phyloP scores from a whole-genome alignment of 1,140 invertebrate genomes.

The Liolophura sinensis region DNA sequence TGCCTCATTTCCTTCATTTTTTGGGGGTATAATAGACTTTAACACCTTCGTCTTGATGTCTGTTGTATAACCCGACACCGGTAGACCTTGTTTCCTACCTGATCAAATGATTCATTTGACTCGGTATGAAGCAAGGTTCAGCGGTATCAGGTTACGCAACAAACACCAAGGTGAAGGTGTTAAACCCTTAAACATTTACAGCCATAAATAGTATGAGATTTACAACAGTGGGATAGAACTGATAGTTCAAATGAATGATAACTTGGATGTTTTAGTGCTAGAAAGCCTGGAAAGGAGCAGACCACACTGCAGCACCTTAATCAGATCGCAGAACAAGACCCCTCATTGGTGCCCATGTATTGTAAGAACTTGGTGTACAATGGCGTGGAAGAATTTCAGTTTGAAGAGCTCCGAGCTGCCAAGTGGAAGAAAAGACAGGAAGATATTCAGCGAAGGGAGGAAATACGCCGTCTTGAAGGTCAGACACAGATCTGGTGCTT shows the following conservation, averaged over 20 bases:
- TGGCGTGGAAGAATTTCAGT: constrained; percentile 62
- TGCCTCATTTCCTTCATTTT: too few species aligned
- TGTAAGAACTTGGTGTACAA: constrained; percentile 61
- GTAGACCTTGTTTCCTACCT: too few species aligned
- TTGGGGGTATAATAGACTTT: too few species aligned
- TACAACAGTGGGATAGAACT: background rate
- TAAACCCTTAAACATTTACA: too few species aligned
- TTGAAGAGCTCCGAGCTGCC: constrained; percentile 64
- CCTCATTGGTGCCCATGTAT: constrained; percentile 57
- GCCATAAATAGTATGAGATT: background rate
- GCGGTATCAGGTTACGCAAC: too few species aligned
- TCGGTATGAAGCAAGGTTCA: too few species aligned
- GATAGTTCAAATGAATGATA: too few species aligned
- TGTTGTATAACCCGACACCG: too few species aligned
- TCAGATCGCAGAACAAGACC: constrained; percentile 29
- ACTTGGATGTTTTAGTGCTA: constrained; percentile 23
- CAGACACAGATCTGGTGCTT: too few species aligned
- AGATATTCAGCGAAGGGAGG: constrained; percentile 21
- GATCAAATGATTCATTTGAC: too few species aligned
- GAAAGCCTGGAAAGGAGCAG: constrained; percentile 25
- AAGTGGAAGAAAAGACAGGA: constrained; percentile 33
- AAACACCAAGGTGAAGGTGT: too few species aligned
- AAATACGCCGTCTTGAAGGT: constrained; percentile 2
- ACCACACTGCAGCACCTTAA: constrained; percentile 11
- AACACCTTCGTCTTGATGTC: too few species aligned